Evolutionary conservation across 2,113 vertebrate genomes (phyloP).

Genomic region (Indicator maculatus): DNA sequence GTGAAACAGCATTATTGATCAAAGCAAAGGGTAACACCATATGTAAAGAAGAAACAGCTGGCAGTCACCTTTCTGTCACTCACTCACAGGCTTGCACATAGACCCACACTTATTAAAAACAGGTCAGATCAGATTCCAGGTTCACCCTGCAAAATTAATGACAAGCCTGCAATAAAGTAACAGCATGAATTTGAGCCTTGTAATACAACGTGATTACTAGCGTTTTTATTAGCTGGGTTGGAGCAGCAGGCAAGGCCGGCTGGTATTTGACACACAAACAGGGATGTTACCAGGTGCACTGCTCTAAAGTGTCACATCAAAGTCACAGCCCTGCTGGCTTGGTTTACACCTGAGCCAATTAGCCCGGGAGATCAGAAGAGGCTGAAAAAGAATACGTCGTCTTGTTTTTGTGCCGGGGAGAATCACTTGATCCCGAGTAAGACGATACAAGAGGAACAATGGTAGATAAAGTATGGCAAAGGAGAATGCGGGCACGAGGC

Average conservation of each 20-base stretch:
- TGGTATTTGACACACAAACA: constrained; percentile 78
- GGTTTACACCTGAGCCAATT: constrained; percentile 97
- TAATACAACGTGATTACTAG: constrained; percentile 78
- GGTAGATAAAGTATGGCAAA: constrained; percentile 70
- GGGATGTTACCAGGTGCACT: constrained; percentile 73
- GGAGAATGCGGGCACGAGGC: constrained; percentile 61
- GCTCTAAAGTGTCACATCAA: constrained; percentile 84
- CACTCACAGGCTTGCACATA: constrained; percentile 44
- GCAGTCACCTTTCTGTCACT: constrained; percentile 70
- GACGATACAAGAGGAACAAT: constrained; percentile 74
- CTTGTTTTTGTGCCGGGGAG: constrained; percentile 74
- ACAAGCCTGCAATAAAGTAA: constrained; percentile 75
- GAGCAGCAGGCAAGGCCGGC: constrained; percentile 76
- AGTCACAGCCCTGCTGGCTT: constrained; percentile 86
- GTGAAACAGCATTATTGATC: constrained; percentile 76
- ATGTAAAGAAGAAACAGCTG: constrained; percentile 73
- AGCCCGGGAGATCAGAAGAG: constrained; percentile 85
- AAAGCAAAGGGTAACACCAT: constrained; percentile 68
- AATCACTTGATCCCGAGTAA: constrained; percentile 89
- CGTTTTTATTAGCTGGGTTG: constrained; percentile 73
- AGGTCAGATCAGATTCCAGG: constrained; percentile 81
- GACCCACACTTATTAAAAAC: constrained; percentile 72
- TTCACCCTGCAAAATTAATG: constrained; percentile 87
- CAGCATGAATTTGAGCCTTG: constrained; percentile 78
- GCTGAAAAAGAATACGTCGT: constrained; percentile 79